Conservation (phyloP, 2,888 invertebrate genomes). For the Brachyptera putata region DNA sequence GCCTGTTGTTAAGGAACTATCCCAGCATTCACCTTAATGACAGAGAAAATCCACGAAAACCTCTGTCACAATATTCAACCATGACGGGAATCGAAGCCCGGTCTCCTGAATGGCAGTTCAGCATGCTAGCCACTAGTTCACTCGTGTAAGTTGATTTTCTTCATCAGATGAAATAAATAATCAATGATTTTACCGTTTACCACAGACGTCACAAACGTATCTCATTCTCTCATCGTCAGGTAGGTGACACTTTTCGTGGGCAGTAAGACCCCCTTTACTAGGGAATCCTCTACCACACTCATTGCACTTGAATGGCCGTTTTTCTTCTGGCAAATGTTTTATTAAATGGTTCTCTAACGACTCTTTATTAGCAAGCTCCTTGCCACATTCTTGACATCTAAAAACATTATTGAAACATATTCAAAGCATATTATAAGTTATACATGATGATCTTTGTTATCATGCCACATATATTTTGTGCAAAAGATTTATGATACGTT, state of each 20-base stretch:
- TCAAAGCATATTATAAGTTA: neutral
- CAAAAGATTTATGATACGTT: no score
- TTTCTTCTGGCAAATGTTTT: constrained; percentile 20
- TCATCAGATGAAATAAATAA: no score
- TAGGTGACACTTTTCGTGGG: constrained; percentile 16
- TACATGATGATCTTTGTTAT: no score
- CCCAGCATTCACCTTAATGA: no score
- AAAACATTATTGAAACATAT: neutral
- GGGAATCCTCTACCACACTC: constrained; percentile 18
- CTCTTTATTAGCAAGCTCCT: constrained; percentile 18
- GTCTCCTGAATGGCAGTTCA: no score
- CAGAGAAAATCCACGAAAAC: no score
- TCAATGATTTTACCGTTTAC: constrained; percentile 20
- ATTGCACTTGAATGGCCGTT: constrained; percentile 23
- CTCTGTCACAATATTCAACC: no score
- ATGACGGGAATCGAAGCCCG: no score
- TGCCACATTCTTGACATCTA: constrained; percentile 15
- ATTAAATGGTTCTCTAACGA: constrained; percentile 15
- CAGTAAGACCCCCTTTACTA: constrained; percentile 5
- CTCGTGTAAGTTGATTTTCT: no score
- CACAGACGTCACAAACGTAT: constrained; percentile 22
- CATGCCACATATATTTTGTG: no score
- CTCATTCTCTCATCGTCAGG: constrained; percentile 6
- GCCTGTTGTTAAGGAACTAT: no score
- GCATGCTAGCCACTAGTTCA: no score